Evolutionary conservation across 2,113 vertebrate species (phyloP).

Genomic region (Lampris megalopsis): DNA sequence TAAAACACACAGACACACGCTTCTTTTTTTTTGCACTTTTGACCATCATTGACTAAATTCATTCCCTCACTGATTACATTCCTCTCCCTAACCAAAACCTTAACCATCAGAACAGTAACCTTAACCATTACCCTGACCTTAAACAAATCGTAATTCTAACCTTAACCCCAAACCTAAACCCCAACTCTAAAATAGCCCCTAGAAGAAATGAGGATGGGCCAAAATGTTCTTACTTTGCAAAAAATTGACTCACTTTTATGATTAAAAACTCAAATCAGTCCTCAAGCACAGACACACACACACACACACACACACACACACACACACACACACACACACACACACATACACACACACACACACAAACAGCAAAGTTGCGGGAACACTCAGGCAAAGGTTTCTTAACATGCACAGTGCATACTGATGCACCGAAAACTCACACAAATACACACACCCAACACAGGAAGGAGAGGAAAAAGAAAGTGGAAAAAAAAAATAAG

Average conservation of each 20-base stretch:
- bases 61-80: no score
- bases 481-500: background rate
- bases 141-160: no score
- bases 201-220: no score
- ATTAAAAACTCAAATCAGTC: no score
- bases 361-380: background rate
- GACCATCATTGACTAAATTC: no score
- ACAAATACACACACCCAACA: background rate
- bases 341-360: background rate
- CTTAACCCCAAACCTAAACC: no score
- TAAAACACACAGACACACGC: slow-evolving; percentile 30
- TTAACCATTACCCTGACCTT: no score
- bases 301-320: slow-evolving; percentile 17
- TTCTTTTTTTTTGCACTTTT: background rate
- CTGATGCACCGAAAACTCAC: background rate
- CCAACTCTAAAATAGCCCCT: no score
- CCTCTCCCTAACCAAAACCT: no score
- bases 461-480: background rate
- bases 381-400: background rate
- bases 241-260: background rate
- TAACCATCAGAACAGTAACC: no score
- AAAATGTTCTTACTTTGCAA: no score
- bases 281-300: slow-evolving; percentile 11
- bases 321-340: background rate
- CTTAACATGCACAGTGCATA: background rate